Conservation (phyloP, 2,888 invertebrate species). For the Eulithis prunata region DNA sequence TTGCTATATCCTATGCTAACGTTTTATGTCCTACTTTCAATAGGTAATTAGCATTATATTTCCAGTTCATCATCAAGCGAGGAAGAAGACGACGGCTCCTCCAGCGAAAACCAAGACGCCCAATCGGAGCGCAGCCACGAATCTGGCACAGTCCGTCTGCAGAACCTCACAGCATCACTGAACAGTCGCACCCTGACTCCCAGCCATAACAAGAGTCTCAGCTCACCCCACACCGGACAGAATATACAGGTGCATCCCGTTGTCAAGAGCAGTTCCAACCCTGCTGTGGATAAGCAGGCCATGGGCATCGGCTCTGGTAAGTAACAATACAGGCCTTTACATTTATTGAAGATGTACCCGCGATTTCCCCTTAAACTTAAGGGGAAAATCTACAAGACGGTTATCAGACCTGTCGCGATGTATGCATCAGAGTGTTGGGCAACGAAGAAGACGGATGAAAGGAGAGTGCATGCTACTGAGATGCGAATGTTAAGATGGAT, state of each 20-base stretch:
- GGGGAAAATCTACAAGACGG: too few species aligned
- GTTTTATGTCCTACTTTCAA: too few species aligned
- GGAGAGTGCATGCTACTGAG: too few species aligned
- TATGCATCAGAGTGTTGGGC: too few species aligned
- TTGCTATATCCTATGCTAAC: too few species aligned
- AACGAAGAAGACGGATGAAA: too few species aligned
- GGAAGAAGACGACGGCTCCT: slow-evolving; percentile 85
- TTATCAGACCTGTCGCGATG: too few species aligned
- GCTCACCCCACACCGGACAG: slow-evolving; percentile 75
- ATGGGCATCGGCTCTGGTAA: slow-evolving; percentile 66
- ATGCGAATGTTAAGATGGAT: too few species aligned
- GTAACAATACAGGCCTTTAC: too few species aligned
- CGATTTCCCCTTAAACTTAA: too few species aligned
- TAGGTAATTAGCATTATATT: neutral
- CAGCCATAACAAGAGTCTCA: slow-evolving; percentile 74
- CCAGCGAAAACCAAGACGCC: slow-evolving; percentile 77
- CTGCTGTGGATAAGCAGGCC: slow-evolving; percentile 80
- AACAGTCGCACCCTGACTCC: slow-evolving; percentile 65
- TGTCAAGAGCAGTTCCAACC: slow-evolving; percentile 80
- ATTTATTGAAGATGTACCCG: too few species aligned
- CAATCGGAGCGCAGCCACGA: slow-evolving; percentile 72
- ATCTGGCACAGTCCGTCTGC: slow-evolving; percentile 61
- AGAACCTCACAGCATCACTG: slow-evolving; percentile 53
- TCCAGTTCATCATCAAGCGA: slow-evolving; percentile 90
- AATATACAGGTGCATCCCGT: slow-evolving; percentile 75